phyloP scores from a whole-genome alignment of 2,113 vertebrate species.

The Trematomus loennbergii region DNA sequence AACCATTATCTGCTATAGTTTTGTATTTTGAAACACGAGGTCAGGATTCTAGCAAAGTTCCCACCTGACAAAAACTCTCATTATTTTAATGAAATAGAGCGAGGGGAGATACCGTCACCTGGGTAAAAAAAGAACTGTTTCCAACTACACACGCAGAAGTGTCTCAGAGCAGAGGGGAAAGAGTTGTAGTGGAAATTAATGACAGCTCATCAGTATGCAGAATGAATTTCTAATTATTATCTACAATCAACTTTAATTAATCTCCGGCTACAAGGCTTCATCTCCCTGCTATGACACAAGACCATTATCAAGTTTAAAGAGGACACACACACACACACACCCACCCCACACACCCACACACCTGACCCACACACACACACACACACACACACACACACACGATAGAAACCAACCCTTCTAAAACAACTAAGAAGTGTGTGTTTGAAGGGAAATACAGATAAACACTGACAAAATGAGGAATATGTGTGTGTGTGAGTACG shows the following conservation, averaged over 20 bases:
- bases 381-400: constrained; percentile 1
- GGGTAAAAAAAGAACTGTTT: not conserved
- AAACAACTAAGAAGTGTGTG: constrained; percentile 20
- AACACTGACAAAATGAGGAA: not conserved
- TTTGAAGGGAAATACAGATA: not conserved
- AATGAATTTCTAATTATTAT: constrained; percentile 65
- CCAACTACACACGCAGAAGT: fast-evolving
- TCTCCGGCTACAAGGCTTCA: constrained; percentile 44
- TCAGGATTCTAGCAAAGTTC: constrained; percentile 1
- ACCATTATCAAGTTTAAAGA: constrained; percentile 46
- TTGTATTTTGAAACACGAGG: not conserved
- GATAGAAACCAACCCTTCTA: constrained; percentile 21
- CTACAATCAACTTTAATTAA: constrained; percentile 71
- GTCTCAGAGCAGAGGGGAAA: constrained; percentile 2
- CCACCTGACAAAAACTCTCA: not conserved
- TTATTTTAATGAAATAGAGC: constrained; percentile 5
- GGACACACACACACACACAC: not conserved
- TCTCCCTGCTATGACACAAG: constrained; percentile 40
- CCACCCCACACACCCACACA: not conserved
- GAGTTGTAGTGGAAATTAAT: constrained; percentile 30
- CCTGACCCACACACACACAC: not conserved
- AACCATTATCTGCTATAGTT: constrained; percentile 5
- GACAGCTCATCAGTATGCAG: constrained; percentile 59
- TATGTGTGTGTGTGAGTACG: not conserved
- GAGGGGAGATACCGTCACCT: not conserved